These are phyloP conservation scores for Mesocricetus auratus DNA, from an alignment of 2,113 vertebrate species.

Conservation along the genomic window DNA sequence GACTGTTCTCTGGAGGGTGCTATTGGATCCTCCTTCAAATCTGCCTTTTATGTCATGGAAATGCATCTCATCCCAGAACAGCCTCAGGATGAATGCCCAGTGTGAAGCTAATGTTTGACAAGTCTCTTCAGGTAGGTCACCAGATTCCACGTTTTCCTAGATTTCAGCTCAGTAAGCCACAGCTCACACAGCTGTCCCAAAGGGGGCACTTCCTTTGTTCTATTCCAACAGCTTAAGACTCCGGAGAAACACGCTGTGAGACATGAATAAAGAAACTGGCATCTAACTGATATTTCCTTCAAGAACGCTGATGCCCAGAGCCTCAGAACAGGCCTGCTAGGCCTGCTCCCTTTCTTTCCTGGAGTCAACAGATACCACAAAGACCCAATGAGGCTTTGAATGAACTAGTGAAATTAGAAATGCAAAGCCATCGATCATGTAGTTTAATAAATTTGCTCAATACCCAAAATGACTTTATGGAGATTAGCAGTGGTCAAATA, in stretches of 20 bases:
- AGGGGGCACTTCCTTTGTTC: conserved; percentile 49
- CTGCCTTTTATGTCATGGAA: conserved; percentile 30
- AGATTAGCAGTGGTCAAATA: conserved; percentile 32
- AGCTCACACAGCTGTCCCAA: not conserved
- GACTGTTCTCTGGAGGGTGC: not conserved
- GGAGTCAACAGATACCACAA: not conserved
- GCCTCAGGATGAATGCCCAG: not conserved
- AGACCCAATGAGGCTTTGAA: not conserved
- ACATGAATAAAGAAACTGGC: conserved; percentile 40
- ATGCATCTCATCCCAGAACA: conserved; percentile 50
- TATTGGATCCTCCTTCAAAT: not conserved
- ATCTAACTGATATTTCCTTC: conserved; percentile 2
- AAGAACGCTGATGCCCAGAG: not conserved
- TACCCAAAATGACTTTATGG: not conserved
- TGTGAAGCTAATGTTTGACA: conserved; percentile 1
- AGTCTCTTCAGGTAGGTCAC: not conserved
- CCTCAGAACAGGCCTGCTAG: not conserved
- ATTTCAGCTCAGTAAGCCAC: not conserved
- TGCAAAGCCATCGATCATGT: not conserved
- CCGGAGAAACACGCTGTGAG: conserved; percentile 51
- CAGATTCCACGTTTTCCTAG: not conserved
- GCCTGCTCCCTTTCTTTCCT: not conserved
- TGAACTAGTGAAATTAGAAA: not conserved
- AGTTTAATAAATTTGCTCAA: not conserved
- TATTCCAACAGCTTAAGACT: conserved; percentile 39